phyloP scores from a whole-genome alignment of 2,888 invertebrate species.

The Heliothis peltigera region DNA sequence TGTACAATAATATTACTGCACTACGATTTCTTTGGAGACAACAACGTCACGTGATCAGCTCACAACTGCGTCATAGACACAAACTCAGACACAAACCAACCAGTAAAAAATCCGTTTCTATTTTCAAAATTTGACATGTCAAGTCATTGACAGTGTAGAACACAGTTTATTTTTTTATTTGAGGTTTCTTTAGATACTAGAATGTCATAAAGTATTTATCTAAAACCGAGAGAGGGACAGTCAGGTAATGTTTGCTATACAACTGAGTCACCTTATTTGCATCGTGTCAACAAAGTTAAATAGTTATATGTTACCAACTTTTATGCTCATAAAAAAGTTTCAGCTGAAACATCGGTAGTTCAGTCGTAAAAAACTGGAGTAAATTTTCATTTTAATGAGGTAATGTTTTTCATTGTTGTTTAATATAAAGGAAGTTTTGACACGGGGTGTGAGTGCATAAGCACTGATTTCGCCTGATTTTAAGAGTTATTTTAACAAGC shows the following conservation, averaged over 20 bases:
- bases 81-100: not conserved
- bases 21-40: slow-evolving; percentile 12
- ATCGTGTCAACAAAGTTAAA: slow-evolving; percentile 27
- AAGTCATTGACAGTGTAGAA: no score
- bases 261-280: slow-evolving; percentile 35
- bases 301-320: slow-evolving; percentile 14
- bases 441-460: no score
- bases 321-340: slow-evolving; percentile 21
- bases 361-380: not conserved
- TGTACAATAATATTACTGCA: slow-evolving; percentile 48
- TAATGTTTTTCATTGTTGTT: slow-evolving; percentile 12
- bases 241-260: slow-evolving; percentile 34
- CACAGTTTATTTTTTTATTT: no score
- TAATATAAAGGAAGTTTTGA: slow-evolving; percentile 1
- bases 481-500: no score
- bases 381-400: slow-evolving; percentile 15
- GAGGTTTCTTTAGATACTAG: no score
- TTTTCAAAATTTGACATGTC: not conserved
- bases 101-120: not conserved
- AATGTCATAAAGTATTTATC: slow-evolving; percentile 9
- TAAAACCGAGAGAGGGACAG: slow-evolving; percentile 39
- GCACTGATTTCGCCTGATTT: no score
- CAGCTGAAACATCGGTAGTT: slow-evolving; percentile 14
- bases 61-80: not conserved
- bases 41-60: not conserved